Evolutionary conservation across 2,888 invertebrate genomes (phyloP).

Genomic region (Hofmannophila pseudospretella): DNA sequence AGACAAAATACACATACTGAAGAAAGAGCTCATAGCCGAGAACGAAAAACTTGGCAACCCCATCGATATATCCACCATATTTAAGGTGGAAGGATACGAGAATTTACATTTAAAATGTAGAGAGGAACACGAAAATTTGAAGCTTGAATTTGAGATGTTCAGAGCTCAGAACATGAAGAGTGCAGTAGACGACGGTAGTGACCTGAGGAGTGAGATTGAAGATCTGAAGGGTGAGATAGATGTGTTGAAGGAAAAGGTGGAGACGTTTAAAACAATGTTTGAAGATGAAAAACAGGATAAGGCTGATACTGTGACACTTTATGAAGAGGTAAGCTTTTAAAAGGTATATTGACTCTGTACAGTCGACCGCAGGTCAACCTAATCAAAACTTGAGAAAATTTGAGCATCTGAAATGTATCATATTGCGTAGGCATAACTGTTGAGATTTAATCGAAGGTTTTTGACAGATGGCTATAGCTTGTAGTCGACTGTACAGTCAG

Average conservation of each 20-base stretch:
- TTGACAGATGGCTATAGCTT: too few species aligned
- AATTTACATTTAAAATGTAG: slow-evolving; percentile 77
- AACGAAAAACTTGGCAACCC: slow-evolving; percentile 79
- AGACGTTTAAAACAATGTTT: slow-evolving; percentile 79
- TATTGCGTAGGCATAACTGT: too few species aligned
- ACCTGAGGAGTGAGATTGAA: slow-evolving; percentile 48
- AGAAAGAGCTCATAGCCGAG: slow-evolving; percentile 77
- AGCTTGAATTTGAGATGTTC: slow-evolving; percentile 82
- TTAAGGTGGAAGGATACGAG: slow-evolving; percentile 61
- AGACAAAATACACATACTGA: slow-evolving; percentile 81
- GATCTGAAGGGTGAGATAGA: slow-evolving; percentile 79
- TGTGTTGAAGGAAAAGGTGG: slow-evolving; percentile 82
- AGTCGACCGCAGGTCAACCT: too few species aligned
- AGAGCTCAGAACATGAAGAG: slow-evolving; percentile 56
- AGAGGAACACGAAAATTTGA: slow-evolving; percentile 80
- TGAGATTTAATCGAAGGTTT: too few species aligned
- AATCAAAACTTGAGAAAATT: too few species aligned
- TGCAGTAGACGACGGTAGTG: slow-evolving; percentile 29
- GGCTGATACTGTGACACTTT: slow-evolving; percentile 76
- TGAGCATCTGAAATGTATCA: too few species aligned
- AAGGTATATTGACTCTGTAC: background rate
- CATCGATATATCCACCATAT: slow-evolving; percentile 76
- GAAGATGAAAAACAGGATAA: slow-evolving; percentile 81
- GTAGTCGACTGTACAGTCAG: too few species aligned
- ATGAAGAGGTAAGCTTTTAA: slow-evolving; percentile 64